Base-by-base conservation (phyloP, 2,888 invertebrate species). In the Heliconius hortense region DNA sequence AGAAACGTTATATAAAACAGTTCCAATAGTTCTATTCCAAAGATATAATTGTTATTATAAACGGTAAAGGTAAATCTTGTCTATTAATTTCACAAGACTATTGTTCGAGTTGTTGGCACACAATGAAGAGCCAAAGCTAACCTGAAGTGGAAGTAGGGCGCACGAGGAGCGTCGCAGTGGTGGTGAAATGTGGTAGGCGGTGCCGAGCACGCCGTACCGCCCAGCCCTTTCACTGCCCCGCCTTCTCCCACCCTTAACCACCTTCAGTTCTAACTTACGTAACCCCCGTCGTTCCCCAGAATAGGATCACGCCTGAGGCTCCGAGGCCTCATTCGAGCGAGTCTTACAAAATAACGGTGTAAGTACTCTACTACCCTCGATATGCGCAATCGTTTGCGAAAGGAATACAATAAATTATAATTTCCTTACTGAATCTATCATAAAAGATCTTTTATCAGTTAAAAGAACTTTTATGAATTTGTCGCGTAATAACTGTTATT, bases 171-270 rank as follows among this genome's bases (percentile, higher is more conserved):
- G 88, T 86, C 87, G 87, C 81, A 79, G 80, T 82, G 83, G 85
- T 93, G 93, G 93, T 92, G 93, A 93, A 93, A 93, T 90, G 89
- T 78, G 86, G 88, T 91, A 89, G 92, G 93, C 90, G 91, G 92
- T 86, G 86, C 90, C 89, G 89, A 79, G 87, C 91, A 91, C 90
- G 92, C 90, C 87, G 92, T 90, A 84, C 90, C 92, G 91, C 91
- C 92, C 91, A 90, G 91, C 90, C 91, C 92, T 91, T 91, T 92
- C 91, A 92, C 91, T 89, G 90, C 88, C 91, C 93, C 92, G 91
- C 91, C 91, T 88, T 87, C 87, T 84, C 85, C 85, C 83, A 84
- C 84, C 85, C 83, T 82, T 88, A 88, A 87, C 89, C 89, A 89
- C 88, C 89, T 86, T 85, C 82, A 84, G 82, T 82, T 80, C 74